Base-by-base conservation (phyloP, 2,113 vertebrate species). In the Acanthochromis polyacanthus region DNA sequence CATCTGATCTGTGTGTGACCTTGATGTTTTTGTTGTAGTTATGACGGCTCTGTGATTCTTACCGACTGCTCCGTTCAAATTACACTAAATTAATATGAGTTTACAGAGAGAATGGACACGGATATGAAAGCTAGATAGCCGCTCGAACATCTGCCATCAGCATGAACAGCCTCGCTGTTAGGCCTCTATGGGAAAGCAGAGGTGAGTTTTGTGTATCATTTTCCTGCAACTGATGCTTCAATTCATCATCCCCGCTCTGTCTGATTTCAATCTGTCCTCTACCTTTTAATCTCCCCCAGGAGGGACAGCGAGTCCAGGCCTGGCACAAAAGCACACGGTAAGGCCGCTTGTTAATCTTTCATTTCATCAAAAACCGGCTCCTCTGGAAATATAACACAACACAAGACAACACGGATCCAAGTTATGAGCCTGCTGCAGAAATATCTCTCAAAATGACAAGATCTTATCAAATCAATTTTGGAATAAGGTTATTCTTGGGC, bases 161-260 rank as follows among this genome's bases (percentile, higher is more conserved):
- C 15, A 52, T 32, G 6, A 62, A 71, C 48, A 60, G 38, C 58
- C 75, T 77, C 55, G 25, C 64, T 28, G 68, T 78, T 38, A 11
- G 56, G 65, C 61, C 58, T 25, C 48, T 7, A 32, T 43, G 19
- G 67, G 40, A 75, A 55, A 85, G 57, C 65, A 71, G 57, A 82
- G 65, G 55, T 53, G 59, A 80, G 74, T 5, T 36, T 22, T 32
- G 48, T 23, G 60, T 25, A 75, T 85, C 57, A 74, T 82, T 83
- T 75, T 81, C 67, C 57, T 65, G 62, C 68, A 71, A 61, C 58
- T 61, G 75, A 72, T 81, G 81, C 75, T 68, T 79, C 88, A 89
- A 81, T 95, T 91, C 78, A 95, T 91, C 80, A 89, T 83, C 87
- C 87, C 50, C 58, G 72, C 67, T 84, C 61, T 71, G 78, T 81